A percentile compares a stretch with the other conserved stretches of the same genome.
Evolutionary conservation across 2,797 vertebrate genomes (phyloP).

Genomic region (Hypotaenidia okinawae): DNA sequence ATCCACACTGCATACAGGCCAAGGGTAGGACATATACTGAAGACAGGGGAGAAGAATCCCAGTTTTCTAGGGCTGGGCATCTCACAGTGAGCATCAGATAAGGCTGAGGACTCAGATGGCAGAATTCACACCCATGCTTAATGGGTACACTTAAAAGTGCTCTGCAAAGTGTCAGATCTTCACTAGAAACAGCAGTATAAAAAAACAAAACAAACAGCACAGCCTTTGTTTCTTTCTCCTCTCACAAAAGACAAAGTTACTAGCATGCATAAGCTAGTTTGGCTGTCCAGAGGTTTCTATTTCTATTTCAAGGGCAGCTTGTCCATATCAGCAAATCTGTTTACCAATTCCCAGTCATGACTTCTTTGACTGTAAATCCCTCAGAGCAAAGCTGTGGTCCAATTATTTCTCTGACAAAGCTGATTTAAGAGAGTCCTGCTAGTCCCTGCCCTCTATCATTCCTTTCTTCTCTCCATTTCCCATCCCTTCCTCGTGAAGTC

Average conservation of each 20-base stretch:
- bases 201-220: not conserved
- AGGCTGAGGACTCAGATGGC: not conserved
- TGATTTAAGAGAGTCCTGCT: not conserved
- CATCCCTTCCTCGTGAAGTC: not conserved
- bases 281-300: not conserved
- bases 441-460: not conserved
- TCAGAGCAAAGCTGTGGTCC: not conserved
- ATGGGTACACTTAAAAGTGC: not conserved
- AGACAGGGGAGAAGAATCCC: not conserved
- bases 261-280: not conserved
- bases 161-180: not conserved
- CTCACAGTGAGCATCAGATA: not conserved
- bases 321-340: not conserved
- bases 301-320: not conserved
- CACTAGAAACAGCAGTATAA: not conserved
- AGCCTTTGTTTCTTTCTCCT: not conserved
- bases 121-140: not conserved
- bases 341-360: not conserved
- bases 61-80: not conserved
- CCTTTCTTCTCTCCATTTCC: not conserved
- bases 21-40: not conserved
- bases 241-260: not conserved
- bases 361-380: not conserved
- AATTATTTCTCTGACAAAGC: not conserved
- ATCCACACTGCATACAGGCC: not conserved